phyloP scores from a whole-genome alignment of 2,797 vertebrate species.

The Acomys russatus region DNA sequence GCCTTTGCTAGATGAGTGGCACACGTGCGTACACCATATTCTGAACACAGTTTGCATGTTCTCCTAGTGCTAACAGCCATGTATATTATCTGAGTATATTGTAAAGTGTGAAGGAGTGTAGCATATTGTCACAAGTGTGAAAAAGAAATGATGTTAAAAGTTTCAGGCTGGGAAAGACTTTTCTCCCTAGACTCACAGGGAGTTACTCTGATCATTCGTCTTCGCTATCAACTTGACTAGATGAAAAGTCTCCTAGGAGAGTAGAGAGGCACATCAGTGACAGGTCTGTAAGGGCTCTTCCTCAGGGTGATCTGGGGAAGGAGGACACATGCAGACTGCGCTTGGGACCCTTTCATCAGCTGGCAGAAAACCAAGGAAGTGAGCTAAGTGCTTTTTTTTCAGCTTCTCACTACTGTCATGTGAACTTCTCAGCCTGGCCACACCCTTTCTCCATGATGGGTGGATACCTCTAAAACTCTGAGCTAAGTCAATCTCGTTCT shows the following conservation, averaged over 20 bases:
- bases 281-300: background rate
- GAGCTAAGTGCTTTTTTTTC: background rate
- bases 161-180: background rate
- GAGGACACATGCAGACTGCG: background rate
- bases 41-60: background rate
- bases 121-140: background rate
- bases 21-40: background rate
- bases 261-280: background rate
- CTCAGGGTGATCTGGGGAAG: background rate
- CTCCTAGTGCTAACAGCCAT: background rate
- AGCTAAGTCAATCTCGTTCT: background rate
- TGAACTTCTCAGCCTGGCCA: background rate
- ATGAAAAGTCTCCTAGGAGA: background rate
- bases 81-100: background rate
- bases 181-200: background rate
- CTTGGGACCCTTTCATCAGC: background rate
- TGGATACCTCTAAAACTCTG: background rate
- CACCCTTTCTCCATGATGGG: accelerated
- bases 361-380: background rate
- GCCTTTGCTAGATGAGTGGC: background rate
- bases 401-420: background rate
- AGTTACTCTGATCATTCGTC: background rate
- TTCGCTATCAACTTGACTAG: background rate
- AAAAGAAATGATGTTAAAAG: background rate
- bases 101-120: background rate